Evolutionary conservation across 2,888 invertebrate genomes (phyloP).

Genomic region (Ectobius pallidus): DNA sequence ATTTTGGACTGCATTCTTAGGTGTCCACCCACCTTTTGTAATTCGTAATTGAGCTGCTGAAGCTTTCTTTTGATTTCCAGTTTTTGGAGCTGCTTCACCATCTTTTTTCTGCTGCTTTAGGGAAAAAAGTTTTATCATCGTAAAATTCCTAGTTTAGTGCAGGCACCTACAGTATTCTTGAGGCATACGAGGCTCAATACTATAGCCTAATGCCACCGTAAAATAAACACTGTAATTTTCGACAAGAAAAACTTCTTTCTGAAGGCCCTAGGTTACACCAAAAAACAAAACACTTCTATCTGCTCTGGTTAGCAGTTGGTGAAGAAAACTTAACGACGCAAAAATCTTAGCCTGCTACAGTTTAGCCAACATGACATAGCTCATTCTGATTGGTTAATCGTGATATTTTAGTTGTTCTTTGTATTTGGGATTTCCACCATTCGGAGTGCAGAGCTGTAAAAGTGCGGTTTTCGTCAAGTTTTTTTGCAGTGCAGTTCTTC

Average conservation of each 20-base stretch:
- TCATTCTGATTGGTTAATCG: too few relatives aligned
- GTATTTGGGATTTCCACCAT: too few relatives aligned
- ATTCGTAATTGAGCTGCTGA: slow-evolving; percentile 97
- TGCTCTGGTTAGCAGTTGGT: not conserved
- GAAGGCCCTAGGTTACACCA: not conserved
- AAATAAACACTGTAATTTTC: slow-evolving; percentile 24
- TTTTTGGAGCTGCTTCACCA: slow-evolving; percentile 81
- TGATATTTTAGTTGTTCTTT: too few relatives aligned
- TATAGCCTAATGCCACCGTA: slow-evolving; percentile 9
- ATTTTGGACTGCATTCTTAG: too few relatives aligned
- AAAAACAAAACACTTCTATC: slow-evolving; percentile 23
- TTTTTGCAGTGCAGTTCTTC: too few relatives aligned
- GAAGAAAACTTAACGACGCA: not conserved
- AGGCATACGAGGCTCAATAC: slow-evolving; percentile 20
- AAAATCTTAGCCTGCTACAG: too few relatives aligned
- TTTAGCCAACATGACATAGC: too few relatives aligned
- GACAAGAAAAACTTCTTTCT: slow-evolving; percentile 16
- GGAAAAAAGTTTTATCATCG: slow-evolving; percentile 97
- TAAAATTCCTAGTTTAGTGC: slow-evolving; percentile 1
- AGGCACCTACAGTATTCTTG: slow-evolving; percentile 15
- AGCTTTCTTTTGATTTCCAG: slow-evolving; percentile 85
- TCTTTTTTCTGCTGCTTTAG: slow-evolving; percentile 98
- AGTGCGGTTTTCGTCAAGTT: too few relatives aligned
- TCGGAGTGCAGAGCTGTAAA: too few relatives aligned
- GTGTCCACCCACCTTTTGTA: slow-evolving; percentile 79